A percentile compares a stretch with the other conserved stretches of the same genome.
phyloP scores from a whole-genome alignment of 2,888 invertebrate genomes.

The Troides oblongomaculatus region DNA sequence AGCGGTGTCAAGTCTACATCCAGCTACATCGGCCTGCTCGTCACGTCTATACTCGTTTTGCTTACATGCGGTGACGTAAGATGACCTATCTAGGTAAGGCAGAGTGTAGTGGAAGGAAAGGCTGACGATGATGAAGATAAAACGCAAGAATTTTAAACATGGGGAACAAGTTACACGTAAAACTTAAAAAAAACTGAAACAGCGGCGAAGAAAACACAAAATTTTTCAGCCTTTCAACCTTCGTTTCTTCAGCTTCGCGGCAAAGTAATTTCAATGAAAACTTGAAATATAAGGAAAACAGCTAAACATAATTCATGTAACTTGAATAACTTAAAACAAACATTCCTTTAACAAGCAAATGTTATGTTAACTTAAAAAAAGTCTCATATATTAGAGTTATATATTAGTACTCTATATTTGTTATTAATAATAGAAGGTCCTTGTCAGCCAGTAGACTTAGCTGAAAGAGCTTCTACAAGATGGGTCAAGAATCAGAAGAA shows the following conservation, averaged over 20 bases:
- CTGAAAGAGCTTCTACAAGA: too few species aligned
- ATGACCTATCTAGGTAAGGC: conserved; percentile 54
- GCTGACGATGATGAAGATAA: conserved; percentile 31
- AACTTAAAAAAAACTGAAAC: conserved; percentile 20
- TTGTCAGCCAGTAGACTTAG: too few species aligned
- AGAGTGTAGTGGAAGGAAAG: conserved; percentile 32
- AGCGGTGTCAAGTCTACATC: conserved; percentile 70
- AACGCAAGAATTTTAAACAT: conserved; percentile 42
- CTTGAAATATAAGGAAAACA: neutral
- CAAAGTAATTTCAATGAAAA: neutral
- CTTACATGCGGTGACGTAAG: conserved; percentile 56
- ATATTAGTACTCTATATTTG: too few species aligned
- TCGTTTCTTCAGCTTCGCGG: neutral
- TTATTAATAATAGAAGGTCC: too few species aligned
- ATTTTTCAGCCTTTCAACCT: neutral
- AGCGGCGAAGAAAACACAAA: neutral
- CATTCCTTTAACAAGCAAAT: too few species aligned
- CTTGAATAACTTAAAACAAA: too few species aligned
- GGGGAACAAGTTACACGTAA: conserved; percentile 43
- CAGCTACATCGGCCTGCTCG: conserved; percentile 58
- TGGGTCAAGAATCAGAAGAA: too few species aligned
- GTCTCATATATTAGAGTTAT: too few species aligned
- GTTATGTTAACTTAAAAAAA: too few species aligned
- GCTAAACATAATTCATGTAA: too few species aligned
- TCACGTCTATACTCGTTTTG: conserved; percentile 54